These are phyloP conservation scores for Callaeas wilsoni DNA, from an alignment of 2,113 vertebrate species.

Conservation along the genomic window DNA sequence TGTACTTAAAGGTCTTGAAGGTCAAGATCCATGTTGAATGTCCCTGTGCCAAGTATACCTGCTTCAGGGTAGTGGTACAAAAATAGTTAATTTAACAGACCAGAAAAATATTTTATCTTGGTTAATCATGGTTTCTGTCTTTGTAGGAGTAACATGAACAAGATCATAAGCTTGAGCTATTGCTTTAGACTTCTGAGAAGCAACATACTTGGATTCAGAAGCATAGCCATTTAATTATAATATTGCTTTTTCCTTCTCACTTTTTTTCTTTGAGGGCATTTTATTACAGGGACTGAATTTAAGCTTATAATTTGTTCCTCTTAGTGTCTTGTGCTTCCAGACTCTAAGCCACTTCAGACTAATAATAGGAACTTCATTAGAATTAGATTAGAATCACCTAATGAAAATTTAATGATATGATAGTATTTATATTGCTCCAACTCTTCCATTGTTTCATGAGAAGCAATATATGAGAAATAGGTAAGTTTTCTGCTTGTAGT, in stretches of 20 bases:
- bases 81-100: background rate
- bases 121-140: background rate
- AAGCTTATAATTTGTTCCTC: background rate
- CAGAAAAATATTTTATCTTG: background rate
- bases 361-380: background rate
- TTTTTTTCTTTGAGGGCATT: background rate
- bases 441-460: background rate
- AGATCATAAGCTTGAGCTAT: background rate
- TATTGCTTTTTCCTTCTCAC: background rate
- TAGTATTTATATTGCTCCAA: background rate
- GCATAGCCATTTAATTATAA: background rate
- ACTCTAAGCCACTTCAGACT: background rate
- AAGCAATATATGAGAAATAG: background rate
- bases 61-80: background rate
- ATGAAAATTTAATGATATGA: background rate
- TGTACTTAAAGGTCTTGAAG: background rate
- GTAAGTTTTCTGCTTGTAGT: background rate
- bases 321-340: background rate
- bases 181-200: background rate
- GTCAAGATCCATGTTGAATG: background rate
- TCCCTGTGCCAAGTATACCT: background rate
- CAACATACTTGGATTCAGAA: background rate
- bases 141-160: background rate
- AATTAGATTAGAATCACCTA: background rate
- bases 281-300: background rate